Evolutionary conservation across 30 jellyfish, hydroid and myxozoan species (phyloP).

Genomic region (Aurelia sp.): DNA sequence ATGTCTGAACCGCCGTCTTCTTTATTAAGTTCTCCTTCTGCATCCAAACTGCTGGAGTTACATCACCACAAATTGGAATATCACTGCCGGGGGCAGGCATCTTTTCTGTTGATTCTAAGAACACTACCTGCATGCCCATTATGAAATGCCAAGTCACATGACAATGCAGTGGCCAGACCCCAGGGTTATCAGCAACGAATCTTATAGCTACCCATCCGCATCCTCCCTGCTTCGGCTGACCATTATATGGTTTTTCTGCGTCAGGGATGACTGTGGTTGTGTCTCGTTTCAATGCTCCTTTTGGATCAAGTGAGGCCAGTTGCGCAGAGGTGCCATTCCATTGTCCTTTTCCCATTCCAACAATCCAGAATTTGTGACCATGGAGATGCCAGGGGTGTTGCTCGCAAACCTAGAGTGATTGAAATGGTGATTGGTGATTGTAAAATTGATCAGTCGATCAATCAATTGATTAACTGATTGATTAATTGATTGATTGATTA

Average conservation of each 20-base stretch:
- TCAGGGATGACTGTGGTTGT: constrained; percentile 74
- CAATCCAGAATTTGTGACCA: constrained; percentile 67
- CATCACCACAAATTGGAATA: constrained; percentile 65
- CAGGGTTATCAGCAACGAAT: constrained; percentile 72
- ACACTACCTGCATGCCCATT: constrained; percentile 67
- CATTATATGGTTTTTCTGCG: constrained; percentile 47
- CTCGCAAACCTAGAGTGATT: constrained; percentile 46
- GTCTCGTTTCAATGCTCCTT: constrained; percentile 43
- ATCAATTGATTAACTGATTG: too few species aligned
- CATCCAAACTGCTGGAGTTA: constrained; percentile 46
- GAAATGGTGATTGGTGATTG: too few species aligned
- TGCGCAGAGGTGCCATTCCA: constrained; percentile 73
- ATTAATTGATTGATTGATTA: too few species aligned
- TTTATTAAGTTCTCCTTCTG: not conserved
- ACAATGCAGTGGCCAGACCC: constrained; percentile 75
- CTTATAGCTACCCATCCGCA: constrained; percentile 70
- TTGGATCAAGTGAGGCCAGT: constrained; percentile 41
- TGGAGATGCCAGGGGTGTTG: constrained; percentile 75
- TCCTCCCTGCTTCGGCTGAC: constrained; percentile 66
- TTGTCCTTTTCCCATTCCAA: constrained; percentile 60
- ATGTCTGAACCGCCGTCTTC: not conserved
- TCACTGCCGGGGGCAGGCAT: constrained; percentile 62
- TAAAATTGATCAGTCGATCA: too few species aligned
- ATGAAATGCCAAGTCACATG: constrained; percentile 73
- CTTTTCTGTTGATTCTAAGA: constrained; percentile 26